These are phyloP conservation scores for Syndactyla subalaris DNA, from an alignment of 2,797 vertebrate genomes.

Conservation along the genomic window DNA sequence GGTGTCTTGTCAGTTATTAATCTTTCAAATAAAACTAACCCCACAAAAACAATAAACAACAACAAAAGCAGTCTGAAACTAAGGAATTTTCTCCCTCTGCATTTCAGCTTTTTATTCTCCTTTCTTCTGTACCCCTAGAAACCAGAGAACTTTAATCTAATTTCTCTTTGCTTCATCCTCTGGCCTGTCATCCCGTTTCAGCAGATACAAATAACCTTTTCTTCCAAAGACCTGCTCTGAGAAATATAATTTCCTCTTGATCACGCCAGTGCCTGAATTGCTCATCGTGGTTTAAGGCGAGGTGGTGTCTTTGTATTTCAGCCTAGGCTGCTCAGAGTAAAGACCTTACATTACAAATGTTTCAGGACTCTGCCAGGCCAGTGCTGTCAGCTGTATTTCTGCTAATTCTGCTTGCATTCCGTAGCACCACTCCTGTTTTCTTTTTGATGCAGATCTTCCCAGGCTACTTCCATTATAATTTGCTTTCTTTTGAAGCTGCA, in stretches of 20 bases:
- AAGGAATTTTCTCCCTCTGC: background rate
- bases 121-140: background rate
- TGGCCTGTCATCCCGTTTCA: background rate
- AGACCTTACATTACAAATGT: background rate
- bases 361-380: background rate
- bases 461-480: background rate
- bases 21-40: background rate
- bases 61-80: background rate
- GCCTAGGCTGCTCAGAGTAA: background rate
- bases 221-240: background rate
- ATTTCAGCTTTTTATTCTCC: background rate
- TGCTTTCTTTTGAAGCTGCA: background rate
- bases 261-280: background rate
- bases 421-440: background rate
- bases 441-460: background rate
- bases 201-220: background rate
- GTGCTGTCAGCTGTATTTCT: background rate
- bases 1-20: background rate
- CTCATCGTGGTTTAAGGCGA: background rate
- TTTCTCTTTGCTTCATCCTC: background rate
- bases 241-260: background rate
- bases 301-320: background rate
- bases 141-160: background rate
- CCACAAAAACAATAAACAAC: background rate
- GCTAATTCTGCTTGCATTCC: background rate